Conservation (phyloP, 2,113 vertebrate species). For the Osmerus eperlanus region DNA sequence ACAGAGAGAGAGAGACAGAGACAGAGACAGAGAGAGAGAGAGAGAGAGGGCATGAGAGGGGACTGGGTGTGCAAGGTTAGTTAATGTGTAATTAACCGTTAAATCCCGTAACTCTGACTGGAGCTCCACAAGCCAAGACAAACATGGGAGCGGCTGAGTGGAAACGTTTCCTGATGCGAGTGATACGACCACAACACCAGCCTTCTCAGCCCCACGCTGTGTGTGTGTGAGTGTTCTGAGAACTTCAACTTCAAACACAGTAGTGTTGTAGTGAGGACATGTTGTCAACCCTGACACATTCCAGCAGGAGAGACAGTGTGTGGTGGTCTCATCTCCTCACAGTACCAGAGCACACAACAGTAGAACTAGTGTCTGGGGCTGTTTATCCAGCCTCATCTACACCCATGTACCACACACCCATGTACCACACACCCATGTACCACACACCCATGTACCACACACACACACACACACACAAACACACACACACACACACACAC, state of each 20-base stretch:
- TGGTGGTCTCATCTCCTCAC: too few species aligned
- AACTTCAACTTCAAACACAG: neutral
- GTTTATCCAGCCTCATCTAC: too few species aligned
- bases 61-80: neutral
- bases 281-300: too few species aligned
- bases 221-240: neutral
- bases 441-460: too few species aligned
- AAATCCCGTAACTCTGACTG: neutral
- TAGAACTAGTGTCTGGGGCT: too few species aligned
- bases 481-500: too few species aligned
- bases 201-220: neutral
- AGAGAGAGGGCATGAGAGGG: neutral
- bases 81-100: neutral
- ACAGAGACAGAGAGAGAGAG: neutral
- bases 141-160: constrained; percentile 2
- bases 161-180: neutral
- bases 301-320: too few species aligned
- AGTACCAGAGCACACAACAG: too few species aligned
- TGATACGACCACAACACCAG: neutral
- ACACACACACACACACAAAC: too few species aligned
- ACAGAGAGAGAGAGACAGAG: neutral
- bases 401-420: too few species aligned
- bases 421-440: too few species aligned
- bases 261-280: too few species aligned
- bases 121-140: constrained; percentile 5